These are phyloP conservation scores for Scaptomyza caliginosa DNA, from an alignment of 2,888 invertebrate genomes.

Conservation along the genomic window DNA sequence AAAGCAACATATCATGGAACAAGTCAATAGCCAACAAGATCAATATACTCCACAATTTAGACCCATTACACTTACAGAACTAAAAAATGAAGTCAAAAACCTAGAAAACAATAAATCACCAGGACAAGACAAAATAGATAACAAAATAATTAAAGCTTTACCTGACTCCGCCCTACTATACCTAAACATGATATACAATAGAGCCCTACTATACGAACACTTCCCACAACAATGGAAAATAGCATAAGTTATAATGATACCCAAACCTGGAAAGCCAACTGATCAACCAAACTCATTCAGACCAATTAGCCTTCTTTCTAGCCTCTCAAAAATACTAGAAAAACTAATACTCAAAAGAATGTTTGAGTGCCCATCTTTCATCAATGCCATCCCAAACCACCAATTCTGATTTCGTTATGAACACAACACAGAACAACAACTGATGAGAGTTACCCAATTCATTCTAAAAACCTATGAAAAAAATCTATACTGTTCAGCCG, in stretches of 20 bases:
- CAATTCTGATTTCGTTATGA: slow-evolving; percentile 5
- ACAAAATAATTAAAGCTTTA: background rate
- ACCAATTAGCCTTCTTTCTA: slow-evolving; percentile 7
- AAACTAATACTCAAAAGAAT: background rate
- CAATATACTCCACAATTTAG: background rate
- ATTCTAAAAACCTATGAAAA: no score
- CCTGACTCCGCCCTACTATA: background rate
- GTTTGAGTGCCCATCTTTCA: background rate
- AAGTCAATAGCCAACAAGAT: no score
- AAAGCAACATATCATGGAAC: background rate
- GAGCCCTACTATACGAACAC: background rate
- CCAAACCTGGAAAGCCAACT: slow-evolving; percentile 1
- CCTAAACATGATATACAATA: background rate
- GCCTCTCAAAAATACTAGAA: slow-evolving; percentile 7
- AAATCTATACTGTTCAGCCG: no score
- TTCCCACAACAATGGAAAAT: slow-evolving; percentile 10
- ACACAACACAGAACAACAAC: background rate
- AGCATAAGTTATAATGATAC: background rate
- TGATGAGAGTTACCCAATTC: slow-evolving; percentile 1
- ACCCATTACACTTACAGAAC: background rate
- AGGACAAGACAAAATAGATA: background rate
- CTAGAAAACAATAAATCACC: background rate
- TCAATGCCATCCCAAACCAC: background rate
- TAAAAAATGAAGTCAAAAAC: background rate
- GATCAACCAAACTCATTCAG: background rate